Evolutionary conservation across 2,113 vertebrate genomes (phyloP).

Genomic region (Muntiacus muntjak): DNA sequence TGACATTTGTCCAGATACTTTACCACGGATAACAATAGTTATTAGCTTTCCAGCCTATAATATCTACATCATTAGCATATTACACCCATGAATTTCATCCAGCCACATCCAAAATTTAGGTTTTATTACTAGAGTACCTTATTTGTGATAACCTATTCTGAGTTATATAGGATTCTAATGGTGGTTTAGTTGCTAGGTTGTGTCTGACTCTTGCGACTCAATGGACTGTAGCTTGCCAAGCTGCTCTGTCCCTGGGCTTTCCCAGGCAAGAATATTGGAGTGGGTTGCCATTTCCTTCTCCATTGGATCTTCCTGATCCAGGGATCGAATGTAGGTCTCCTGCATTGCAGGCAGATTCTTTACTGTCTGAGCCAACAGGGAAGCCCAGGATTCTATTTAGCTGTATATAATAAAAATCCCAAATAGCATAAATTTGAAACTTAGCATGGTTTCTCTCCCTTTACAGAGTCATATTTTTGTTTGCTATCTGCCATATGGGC

Average conservation of each 20-base stretch:
- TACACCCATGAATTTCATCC: background rate
- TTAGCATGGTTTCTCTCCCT: background rate
- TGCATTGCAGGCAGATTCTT: background rate
- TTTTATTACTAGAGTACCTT: background rate
- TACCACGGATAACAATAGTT: background rate
- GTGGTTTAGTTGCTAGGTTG: background rate
- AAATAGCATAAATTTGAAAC: background rate
- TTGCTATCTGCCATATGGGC: background rate
- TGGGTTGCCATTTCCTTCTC: background rate
- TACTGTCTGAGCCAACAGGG: background rate
- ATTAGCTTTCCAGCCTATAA: background rate
- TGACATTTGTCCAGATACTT: background rate
- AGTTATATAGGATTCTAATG: conserved; percentile 6
- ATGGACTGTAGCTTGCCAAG: background rate
- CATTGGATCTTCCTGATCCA: background rate
- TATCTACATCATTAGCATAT: background rate
- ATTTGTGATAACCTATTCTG: background rate
- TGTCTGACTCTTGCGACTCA: background rate
- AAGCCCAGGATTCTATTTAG: background rate
- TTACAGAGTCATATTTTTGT: background rate
- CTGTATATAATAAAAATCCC: background rate
- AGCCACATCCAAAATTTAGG: background rate
- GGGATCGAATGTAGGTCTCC: background rate
- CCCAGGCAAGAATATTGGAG: background rate
- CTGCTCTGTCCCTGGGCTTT: background rate